phyloP scores from a whole-genome alignment of 2,888 invertebrate species.

The Drosophila limbata region DNA sequence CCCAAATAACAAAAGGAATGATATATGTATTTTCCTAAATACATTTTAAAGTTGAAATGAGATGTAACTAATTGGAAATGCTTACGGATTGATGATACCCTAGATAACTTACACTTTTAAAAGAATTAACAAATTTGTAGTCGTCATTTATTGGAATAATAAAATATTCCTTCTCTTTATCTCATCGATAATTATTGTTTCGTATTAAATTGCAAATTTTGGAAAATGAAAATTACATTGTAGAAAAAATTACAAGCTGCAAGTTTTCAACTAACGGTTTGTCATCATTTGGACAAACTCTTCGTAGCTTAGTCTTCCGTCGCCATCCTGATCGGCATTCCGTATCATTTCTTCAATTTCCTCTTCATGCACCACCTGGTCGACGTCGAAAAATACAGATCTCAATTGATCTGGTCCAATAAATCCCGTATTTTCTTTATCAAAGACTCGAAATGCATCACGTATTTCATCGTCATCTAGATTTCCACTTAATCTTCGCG shows the following conservation, averaged over 20 bases:
- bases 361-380: constrained; percentile 98
- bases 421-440: constrained; percentile 99
- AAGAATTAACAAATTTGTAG: not conserved
- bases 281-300: constrained; percentile 96
- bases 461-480: constrained; percentile 98
- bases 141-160: not conserved
- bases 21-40: constrained; percentile 20
- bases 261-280: not conserved
- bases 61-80: not conserved
- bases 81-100: too few relatives aligned
- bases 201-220: too few relatives aligned
- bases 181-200: too few relatives aligned
- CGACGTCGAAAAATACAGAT: constrained; percentile 98
- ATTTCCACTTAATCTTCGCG: constrained; percentile 98
- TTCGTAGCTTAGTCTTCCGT: constrained; percentile 91
- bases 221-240: too few relatives aligned
- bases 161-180: too few relatives aligned
- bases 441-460: constrained; percentile 87
- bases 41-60: not conserved
- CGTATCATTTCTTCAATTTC: constrained; percentile 99
- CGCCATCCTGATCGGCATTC: constrained; percentile 98
- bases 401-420: constrained; percentile 97
- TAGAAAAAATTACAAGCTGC: not conserved
- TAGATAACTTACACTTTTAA: not conserved
- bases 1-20: constrained; percentile 18